These are phyloP conservation scores for Diuraphis noxia DNA, from an alignment of 1,140 invertebrate species.

Conservation along the genomic window DNA sequence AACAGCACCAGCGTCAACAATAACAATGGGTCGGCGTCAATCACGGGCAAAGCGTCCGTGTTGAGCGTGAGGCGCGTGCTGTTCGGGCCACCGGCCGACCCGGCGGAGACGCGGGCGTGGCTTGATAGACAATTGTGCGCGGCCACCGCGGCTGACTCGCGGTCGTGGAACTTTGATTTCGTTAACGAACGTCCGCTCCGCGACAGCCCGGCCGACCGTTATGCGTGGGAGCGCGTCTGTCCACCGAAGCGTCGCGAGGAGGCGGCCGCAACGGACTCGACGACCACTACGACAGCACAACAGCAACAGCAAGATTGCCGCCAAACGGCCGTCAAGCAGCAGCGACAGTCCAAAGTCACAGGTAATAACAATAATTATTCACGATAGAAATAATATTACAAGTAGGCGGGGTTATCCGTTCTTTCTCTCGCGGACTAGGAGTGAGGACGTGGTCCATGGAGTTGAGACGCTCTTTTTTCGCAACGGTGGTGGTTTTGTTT, in stretches of 20 bases:
- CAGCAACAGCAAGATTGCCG: neutral
- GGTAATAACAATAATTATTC: neutral
- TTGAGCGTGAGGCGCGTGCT: conserved; percentile 26
- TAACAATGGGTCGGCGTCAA: neutral
- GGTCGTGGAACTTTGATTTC: conserved; percentile 41
- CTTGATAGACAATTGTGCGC: neutral
- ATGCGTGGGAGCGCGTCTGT: conserved; percentile 33
- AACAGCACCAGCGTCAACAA: conserved; percentile 26
- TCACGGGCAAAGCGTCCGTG: conserved; percentile 21
- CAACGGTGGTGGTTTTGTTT: neutral
- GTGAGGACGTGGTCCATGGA: no score
- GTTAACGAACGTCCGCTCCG: conserved; percentile 20
- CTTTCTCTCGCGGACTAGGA: neutral
- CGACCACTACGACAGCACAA: neutral
- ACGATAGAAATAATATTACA: neutral
- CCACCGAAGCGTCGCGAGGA: neutral
- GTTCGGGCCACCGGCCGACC: conserved; percentile 38
- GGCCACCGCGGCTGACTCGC: neutral
- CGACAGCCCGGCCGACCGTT: conserved; percentile 42
- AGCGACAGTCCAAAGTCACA: conserved; percentile 32
- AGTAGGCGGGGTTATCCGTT: neutral
- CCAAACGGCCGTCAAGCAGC: neutral
- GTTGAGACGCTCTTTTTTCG: neutral
- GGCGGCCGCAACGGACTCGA: neutral
- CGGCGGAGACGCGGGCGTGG: conserved; percentile 35